Conservation (phyloP, 2,888 invertebrate species). For the Agrilus cyanescens region DNA sequence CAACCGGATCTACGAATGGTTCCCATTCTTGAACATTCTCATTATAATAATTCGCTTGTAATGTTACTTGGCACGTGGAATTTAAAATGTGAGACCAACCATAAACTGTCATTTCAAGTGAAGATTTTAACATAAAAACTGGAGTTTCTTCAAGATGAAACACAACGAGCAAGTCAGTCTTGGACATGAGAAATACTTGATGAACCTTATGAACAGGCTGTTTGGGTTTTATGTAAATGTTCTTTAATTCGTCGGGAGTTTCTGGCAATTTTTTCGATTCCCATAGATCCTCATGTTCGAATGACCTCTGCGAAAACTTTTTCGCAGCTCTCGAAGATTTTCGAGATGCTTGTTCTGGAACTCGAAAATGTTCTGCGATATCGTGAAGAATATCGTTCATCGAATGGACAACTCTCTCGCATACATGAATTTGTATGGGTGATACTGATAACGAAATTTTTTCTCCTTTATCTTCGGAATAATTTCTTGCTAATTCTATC, state of each 20-base stretch:
- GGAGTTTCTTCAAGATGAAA: slow-evolving; percentile 53
- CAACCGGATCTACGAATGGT: slow-evolving; percentile 66
- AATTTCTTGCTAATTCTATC: slow-evolving; percentile 51
- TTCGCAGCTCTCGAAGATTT: slow-evolving; percentile 7
- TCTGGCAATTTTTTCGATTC: slow-evolving; percentile 49
- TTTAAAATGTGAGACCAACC: slow-evolving; percentile 51
- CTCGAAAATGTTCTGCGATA: slow-evolving; percentile 34
- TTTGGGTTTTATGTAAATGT: not conserved
- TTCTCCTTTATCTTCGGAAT: slow-evolving; percentile 53
- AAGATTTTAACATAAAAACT: slow-evolving; percentile 42
- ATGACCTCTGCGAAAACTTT: slow-evolving; percentile 2
- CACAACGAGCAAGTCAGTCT: slow-evolving; percentile 47
- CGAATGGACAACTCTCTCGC: slow-evolving; percentile 61
- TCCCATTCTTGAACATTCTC: slow-evolving; percentile 55
- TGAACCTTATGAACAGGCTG: slow-evolving; percentile 12
- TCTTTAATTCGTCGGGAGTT: slow-evolving; percentile 14
- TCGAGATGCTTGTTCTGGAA: slow-evolving; percentile 23
- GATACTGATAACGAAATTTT: slow-evolving; percentile 54
- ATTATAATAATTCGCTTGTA: slow-evolving; percentile 38
- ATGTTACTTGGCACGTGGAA: slow-evolving; percentile 32
- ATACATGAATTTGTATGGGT: slow-evolving; percentile 57
- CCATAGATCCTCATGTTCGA: slow-evolving; percentile 51
- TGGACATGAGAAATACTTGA: slow-evolving; percentile 29
- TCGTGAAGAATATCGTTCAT: slow-evolving; percentile 43
- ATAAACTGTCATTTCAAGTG: slow-evolving; percentile 46